phyloP scores from a whole-genome alignment of 2,888 invertebrate species.

The Eupelmus urozonus region DNA sequence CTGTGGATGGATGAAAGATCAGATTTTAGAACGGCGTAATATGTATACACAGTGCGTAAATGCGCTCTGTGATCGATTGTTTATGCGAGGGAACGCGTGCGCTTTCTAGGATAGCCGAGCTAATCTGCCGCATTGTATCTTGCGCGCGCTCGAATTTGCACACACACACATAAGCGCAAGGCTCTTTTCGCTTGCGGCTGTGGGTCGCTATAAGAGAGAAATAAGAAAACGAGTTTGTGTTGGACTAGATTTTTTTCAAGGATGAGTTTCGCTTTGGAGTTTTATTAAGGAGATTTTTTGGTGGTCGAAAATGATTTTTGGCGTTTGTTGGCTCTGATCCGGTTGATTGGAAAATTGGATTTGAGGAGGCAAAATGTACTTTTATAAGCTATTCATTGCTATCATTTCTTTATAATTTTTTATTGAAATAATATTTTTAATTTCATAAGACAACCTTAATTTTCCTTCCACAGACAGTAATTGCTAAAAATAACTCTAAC shows the following conservation, averaged over 20 bases:
- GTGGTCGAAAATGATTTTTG: too few relatives aligned
- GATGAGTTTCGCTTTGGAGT: not conserved
- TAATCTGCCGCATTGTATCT: not conserved
- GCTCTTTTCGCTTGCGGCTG: not conserved
- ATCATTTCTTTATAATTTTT: too few relatives aligned
- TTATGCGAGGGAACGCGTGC: not conserved
- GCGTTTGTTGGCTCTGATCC: too few relatives aligned
- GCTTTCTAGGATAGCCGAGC: slow-evolving; percentile 12
- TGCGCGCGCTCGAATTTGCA: not conserved
- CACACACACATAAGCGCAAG: not conserved
- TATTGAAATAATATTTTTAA: too few relatives aligned
- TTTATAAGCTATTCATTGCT: too few relatives aligned
- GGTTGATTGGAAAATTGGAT: too few relatives aligned
- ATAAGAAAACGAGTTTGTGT: not conserved
- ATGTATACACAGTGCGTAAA: too few relatives aligned
- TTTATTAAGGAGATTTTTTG: too few relatives aligned
- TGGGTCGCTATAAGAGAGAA: not conserved
- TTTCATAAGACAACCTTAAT: too few relatives aligned
- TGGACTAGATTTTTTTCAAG: not conserved
- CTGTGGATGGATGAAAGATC: not conserved
- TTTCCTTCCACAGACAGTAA: too few relatives aligned
- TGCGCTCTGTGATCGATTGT: not conserved
- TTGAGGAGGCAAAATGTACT: too few relatives aligned
- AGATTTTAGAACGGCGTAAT: not conserved
- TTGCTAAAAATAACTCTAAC: too few relatives aligned